Percentiles rank a stretch among this genome's conserved stretches.
phyloP scores from a whole-genome alignment of 2,888 invertebrate species.

The Mesoligia furuncula region DNA sequence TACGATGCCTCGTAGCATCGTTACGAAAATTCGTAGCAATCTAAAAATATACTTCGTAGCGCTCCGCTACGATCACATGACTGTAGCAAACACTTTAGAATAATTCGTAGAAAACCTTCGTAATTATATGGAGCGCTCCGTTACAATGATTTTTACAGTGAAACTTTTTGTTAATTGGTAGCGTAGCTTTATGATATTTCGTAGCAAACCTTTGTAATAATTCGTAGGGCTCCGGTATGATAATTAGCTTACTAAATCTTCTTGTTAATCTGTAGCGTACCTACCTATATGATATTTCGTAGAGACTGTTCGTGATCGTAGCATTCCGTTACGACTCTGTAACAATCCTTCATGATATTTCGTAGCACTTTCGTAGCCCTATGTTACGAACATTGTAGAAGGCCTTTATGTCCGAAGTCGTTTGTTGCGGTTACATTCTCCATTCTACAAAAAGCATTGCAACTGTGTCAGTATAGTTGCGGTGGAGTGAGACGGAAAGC shows the following conservation, averaged over 20 bases:
- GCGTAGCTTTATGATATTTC: background rate
- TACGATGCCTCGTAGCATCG: conserved; percentile 12
- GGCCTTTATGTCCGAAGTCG: background rate
- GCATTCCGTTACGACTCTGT: background rate
- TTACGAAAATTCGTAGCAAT: conserved; percentile 22
- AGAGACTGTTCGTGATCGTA: background rate
- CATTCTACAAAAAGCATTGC: background rate
- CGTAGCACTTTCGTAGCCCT: conserved; percentile 8
- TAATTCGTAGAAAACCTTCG: background rate
- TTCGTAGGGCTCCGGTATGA: background rate
- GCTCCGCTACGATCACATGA: background rate
- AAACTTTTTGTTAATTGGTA: conserved; percentile 21
- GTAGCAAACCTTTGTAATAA: background rate
- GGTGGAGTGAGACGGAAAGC: conserved; percentile 7
- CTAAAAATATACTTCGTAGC: conserved; percentile 31
- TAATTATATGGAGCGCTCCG: too few relatives aligned
- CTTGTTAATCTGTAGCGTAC: background rate
- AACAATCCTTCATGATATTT: background rate
- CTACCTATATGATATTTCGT: background rate
- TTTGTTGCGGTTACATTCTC: background rate
- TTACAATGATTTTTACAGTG: background rate
- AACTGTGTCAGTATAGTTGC: conserved; percentile 1
- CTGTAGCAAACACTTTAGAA: background rate
- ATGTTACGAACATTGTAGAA: background rate
- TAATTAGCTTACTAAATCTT: background rate